phyloP scores from a whole-genome alignment of 2,797 vertebrate species.

The Epinephelus malabaricus region DNA sequence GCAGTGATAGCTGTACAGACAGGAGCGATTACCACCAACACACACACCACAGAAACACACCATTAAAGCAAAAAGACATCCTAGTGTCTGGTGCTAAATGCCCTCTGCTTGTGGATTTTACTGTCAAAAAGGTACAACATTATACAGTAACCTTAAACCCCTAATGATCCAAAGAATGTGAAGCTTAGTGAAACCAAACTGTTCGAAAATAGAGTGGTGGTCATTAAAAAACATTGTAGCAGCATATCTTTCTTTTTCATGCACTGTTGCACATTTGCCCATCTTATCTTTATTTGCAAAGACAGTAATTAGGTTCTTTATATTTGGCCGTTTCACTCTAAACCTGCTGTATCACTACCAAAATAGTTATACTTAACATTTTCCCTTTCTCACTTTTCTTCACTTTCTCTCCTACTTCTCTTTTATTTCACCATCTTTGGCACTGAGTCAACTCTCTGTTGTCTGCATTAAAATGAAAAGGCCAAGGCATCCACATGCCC shows the following conservation, averaged over 20 bases:
- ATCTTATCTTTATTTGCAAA: conserved; percentile 11
- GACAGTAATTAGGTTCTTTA: conserved; percentile 9
- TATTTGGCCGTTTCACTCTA: conserved; percentile 19
- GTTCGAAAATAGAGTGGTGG: not conserved
- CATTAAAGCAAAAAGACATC: conserved; percentile 40
- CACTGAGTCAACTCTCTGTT: not conserved
- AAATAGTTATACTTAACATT: conserved; percentile 16
- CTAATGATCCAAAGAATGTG: conserved; percentile 1
- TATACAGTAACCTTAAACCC: conserved; percentile 13
- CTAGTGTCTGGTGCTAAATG: conserved; percentile 23
- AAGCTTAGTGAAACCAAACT: not conserved
- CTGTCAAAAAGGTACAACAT: not conserved
- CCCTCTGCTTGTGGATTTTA: conserved; percentile 7
- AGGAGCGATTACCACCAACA: conserved; percentile 39
- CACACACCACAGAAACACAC: conserved; percentile 26
- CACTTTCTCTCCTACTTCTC: not conserved
- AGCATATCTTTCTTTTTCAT: not conserved
- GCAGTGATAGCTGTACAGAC: conserved; percentile 17
- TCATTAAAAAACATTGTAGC: not conserved
- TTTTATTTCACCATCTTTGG: conserved; percentile 1
- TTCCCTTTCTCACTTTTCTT: not conserved
- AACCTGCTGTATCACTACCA: not conserved
- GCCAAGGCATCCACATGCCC: not conserved
- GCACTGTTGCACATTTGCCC: not conserved
- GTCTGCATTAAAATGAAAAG: not conserved